phyloP scores from a whole-genome alignment of 2,888 invertebrate genomes.

The Fragum fragum region DNA sequence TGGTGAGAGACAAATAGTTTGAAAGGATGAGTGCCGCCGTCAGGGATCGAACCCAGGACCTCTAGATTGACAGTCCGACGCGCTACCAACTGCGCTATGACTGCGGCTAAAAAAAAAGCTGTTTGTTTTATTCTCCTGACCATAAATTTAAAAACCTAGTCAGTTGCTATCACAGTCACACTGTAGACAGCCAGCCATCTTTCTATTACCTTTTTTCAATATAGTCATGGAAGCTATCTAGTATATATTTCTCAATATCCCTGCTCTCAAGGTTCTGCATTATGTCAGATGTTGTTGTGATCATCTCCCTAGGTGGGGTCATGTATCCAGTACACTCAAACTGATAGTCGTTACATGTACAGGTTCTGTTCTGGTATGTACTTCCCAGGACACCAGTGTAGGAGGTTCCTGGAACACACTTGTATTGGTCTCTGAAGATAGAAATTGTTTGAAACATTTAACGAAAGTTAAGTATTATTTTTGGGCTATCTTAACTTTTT shows the following conservation, averaged over 20 bases:
- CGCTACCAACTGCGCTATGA: too few species aligned
- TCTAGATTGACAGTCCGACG: too few species aligned
- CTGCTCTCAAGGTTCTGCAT: conserved; percentile 77
- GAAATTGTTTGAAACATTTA: not conserved
- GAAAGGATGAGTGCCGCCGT: too few species aligned
- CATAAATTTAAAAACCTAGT: too few species aligned
- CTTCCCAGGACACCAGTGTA: not conserved
- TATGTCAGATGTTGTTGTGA: conserved; percentile 71
- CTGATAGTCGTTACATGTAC: conserved; percentile 68
- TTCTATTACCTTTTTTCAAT: conserved; percentile 71
- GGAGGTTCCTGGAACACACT: not conserved
- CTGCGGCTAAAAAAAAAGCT: too few species aligned
- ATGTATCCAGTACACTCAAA: conserved; percentile 60
- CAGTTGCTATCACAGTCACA: too few species aligned
- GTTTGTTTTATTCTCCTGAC: too few species aligned
- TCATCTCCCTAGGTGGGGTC: conserved; percentile 60
- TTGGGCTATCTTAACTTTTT: too few species aligned
- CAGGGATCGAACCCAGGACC: too few species aligned
- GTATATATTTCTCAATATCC: conserved; percentile 79
- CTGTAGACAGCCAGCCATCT: too few species aligned
- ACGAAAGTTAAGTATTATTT: too few species aligned
- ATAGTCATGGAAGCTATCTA: conserved; percentile 77
- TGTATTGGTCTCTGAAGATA: conserved; percentile 2
- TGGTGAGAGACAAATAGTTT: too few species aligned
- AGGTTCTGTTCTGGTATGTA: conserved; percentile 43